Conservation (phyloP, 2,888 invertebrate genomes). For the Nowickia ferox region DNA sequence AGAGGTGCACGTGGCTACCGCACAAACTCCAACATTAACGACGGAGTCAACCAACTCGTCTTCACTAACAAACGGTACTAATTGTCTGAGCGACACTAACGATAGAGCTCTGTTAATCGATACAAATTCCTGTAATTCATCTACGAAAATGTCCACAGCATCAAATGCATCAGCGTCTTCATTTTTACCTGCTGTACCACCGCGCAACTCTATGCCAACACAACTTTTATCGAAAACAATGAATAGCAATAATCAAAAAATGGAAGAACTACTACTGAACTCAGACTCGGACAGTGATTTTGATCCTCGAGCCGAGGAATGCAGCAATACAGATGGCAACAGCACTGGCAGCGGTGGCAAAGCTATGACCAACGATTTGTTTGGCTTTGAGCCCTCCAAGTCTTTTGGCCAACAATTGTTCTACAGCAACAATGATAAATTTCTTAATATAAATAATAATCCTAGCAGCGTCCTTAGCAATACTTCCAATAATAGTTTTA, state of each 20-base stretch:
- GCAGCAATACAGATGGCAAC: conserved; percentile 80
- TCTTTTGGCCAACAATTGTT: conserved; percentile 83
- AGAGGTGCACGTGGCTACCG: conserved; percentile 82
- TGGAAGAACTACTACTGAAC: conserved; percentile 90
- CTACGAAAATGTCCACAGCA: conserved; percentile 75
- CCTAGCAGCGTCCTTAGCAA: conserved; percentile 76
- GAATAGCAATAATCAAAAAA: conserved; percentile 88
- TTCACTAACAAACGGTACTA: conserved; percentile 63
- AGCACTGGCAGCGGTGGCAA: conserved; percentile 79
- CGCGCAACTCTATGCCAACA: conserved; percentile 77
- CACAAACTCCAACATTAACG: conserved; percentile 73
- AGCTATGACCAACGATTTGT: conserved; percentile 81
- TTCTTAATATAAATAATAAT: conserved; percentile 74
- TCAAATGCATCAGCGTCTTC: conserved; percentile 78
- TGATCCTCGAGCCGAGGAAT: conserved; percentile 93
- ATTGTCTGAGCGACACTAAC: conserved; percentile 75
- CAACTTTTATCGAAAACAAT: conserved; percentile 84
- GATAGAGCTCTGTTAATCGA: conserved; percentile 82
- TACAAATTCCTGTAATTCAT: conserved; percentile 77
- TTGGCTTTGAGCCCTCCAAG: conserved; percentile 83
- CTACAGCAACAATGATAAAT: conserved; percentile 80
- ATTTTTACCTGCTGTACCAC: conserved; percentile 83
- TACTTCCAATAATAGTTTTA: conserved; percentile 75
- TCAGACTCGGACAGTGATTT: conserved; percentile 93
- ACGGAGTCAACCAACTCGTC: conserved; percentile 42